phyloP scores from a whole-genome alignment of 2,113 vertebrate species.

The Oxyruncus cristatus region DNA sequence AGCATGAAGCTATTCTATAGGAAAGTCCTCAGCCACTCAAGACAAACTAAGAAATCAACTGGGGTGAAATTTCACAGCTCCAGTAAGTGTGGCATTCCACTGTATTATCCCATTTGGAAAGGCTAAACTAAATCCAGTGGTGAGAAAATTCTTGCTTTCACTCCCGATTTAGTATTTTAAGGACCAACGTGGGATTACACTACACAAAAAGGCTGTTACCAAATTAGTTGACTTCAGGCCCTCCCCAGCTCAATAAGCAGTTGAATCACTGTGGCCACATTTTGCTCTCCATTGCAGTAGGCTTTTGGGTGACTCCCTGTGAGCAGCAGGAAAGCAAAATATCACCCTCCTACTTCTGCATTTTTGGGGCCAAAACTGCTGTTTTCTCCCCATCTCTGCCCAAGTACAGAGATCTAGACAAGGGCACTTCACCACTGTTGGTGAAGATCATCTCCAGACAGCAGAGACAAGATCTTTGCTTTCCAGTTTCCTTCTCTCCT shows the following conservation, averaged over 20 bases:
- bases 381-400: not conserved
- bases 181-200: not conserved
- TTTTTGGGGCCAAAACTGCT: not conserved
- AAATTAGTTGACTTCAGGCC: not conserved
- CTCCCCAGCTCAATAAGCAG: accelerated
- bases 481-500: not conserved
- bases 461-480: not conserved
- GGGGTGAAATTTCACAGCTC: not conserved
- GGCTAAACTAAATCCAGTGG: not conserved
- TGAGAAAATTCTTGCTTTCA: slow-evolving; percentile 28
- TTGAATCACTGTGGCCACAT: not conserved
- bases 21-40: not conserved
- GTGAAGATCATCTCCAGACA: not conserved
- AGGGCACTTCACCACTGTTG: not conserved
- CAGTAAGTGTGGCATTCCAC: not conserved
- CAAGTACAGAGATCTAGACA: not conserved
- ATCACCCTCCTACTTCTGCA: not conserved
- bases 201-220: not conserved
- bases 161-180: slow-evolving; percentile 4
- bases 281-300: not conserved
- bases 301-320: not conserved
- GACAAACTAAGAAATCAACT: not conserved
- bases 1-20: not conserved
- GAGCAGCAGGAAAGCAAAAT: not conserved
- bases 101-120: not conserved